Conservation (phyloP, 2,113 vertebrate genomes). For the Silurus meridionalis region DNA sequence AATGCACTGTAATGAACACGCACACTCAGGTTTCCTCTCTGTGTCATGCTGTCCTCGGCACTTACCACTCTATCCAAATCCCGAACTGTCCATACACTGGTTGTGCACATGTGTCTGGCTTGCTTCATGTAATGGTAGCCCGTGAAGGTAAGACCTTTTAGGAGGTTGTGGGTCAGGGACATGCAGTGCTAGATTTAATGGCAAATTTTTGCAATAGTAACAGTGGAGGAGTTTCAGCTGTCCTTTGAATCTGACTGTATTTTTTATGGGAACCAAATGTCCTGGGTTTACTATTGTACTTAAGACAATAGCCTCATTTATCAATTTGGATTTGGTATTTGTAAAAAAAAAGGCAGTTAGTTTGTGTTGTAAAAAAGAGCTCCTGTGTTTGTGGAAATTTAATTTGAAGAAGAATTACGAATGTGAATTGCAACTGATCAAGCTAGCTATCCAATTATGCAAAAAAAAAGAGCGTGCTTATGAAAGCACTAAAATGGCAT, state of each 20-base stretch:
- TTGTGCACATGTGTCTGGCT: not conserved
- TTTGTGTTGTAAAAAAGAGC: not conserved
- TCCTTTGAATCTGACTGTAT: not conserved
- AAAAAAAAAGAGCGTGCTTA: not conserved
- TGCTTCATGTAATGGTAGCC: not conserved
- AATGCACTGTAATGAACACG: constrained; percentile 30
- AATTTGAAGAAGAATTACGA: not conserved
- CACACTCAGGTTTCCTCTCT: constrained; percentile 17
- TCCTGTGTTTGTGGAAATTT: not conserved
- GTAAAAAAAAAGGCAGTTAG: not conserved
- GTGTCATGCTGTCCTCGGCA: not conserved
- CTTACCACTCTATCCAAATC: not conserved
- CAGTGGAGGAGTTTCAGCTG: not conserved
- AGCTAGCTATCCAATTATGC: not conserved
- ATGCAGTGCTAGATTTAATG: not conserved
- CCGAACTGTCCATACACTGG: not conserved
- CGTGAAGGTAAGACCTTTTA: not conserved
- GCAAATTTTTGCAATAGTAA: not conserved
- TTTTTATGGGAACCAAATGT: not conserved
- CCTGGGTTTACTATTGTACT: not conserved
- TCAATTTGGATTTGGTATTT: not conserved
- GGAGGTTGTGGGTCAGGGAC: not conserved
- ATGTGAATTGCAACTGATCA: not conserved
- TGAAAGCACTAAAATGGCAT: not conserved
- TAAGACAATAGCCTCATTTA: not conserved